A percentile compares a stretch with the other conserved stretches of the same genome.
These are phyloP conservation scores for Apodemia hepburni DNA, from an alignment of 2,888 invertebrate species.

Conservation along the genomic window DNA sequence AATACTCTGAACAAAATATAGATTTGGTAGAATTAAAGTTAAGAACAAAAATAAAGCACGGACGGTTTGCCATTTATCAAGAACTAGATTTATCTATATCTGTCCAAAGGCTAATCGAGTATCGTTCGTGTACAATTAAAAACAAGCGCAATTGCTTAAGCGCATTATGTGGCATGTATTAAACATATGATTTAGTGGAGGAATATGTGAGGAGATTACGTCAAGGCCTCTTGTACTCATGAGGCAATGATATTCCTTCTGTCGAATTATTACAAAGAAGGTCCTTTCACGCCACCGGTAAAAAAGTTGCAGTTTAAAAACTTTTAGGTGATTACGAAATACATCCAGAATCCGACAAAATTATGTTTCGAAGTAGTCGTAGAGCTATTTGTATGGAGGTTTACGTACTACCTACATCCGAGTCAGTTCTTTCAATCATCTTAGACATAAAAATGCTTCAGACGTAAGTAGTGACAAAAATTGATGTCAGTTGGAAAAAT, in stretches of 20 bases:
- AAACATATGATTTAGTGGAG: conserved; percentile 3
- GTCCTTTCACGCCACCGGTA: neutral
- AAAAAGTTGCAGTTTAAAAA: neutral
- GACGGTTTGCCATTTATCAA: conserved; percentile 11
- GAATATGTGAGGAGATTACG: neutral
- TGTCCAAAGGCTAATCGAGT: conserved; percentile 12
- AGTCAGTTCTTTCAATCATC: too few relatives aligned
- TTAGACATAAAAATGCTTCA: too few relatives aligned
- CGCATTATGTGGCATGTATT: neutral
- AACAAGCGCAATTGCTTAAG: neutral
- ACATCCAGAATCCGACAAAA: too few relatives aligned
- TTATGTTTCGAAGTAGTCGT: too few relatives aligned
- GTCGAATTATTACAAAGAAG: neutral
- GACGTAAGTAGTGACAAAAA: too few relatives aligned
- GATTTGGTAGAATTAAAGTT: neutral
- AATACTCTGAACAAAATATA: neutral
- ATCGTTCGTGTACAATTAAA: neutral
- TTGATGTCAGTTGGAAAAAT: too few relatives aligned
- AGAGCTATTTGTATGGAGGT: too few relatives aligned
- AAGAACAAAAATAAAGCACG: conserved; percentile 6
- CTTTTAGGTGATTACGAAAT: too few relatives aligned
- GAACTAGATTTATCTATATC: conserved; percentile 3
- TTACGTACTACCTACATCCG: too few relatives aligned
- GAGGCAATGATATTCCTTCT: neutral
- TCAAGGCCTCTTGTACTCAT: neutral